Base-by-base conservation (phyloP, 2,888 invertebrate genomes). In the Pandemis corylana region DNA sequence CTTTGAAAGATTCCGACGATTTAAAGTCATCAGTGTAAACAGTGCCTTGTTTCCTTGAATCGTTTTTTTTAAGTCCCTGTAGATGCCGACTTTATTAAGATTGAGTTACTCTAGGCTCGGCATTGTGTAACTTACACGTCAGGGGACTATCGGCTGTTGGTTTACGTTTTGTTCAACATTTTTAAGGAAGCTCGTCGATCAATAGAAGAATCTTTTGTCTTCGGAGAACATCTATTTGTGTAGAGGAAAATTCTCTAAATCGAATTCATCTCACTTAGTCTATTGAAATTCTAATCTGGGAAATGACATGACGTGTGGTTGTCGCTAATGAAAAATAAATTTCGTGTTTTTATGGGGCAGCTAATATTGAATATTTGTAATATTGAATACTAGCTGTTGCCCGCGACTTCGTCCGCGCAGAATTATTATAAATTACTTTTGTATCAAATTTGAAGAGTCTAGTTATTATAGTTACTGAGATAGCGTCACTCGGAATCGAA, bases 131-230 rank as follows among this genome's bases (percentile, higher is more conserved):
- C 56, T 41, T 41, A 42, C 56, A 53, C 68, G 41, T 53, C 49
- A 36, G 5, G 73, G 73, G 73, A 73, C 68, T 44, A 72, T 66
- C 20, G 44, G n/a, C 15, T 73, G 68, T 56, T 68, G 28, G 53
- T 42, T 20, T 28, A 28, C 41, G 63, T 72, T 68, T 72, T 51
- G 20, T 13, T 71, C 59, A 49, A 46, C 46, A 13, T 56, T 66
- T 71, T 72, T 51, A 51, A n/a, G 7, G 20, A 51, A n/a, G 41
- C 28, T 61, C 49, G 41, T 61, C 49, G 62, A 62, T 66, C 65
- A 65, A 65, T 49, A 49, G 20, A 28, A 13, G 13, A 64, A 9
- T 20, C 12, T 28, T 28, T 13, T 20, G 46, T 46, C 28, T n/a
- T 28, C 28, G 59, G 10, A 20, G 28, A 59, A 59, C 5, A 5